Conservation (phyloP, 23 tunicate genomes). For the Trididemnum miniatum region DNA sequence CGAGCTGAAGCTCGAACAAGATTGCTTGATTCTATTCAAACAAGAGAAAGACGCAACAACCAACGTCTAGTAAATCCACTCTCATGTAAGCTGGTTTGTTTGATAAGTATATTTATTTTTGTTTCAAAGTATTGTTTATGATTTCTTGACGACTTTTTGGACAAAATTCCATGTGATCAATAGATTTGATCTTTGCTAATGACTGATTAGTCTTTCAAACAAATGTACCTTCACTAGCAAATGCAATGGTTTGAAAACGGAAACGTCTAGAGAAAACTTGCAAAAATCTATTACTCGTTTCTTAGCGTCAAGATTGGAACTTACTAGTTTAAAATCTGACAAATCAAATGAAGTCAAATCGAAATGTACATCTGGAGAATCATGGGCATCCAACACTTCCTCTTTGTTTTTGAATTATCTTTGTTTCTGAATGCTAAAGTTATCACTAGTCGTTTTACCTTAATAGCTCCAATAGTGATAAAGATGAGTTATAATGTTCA, state of each 20-base stretch:
- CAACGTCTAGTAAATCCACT: too few species aligned
- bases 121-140: too few species aligned
- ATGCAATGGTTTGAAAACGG: not conserved
- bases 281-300: not conserved
- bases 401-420: not conserved
- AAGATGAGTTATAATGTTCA: too few species aligned
- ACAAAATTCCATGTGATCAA: too few species aligned
- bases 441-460: not conserved
- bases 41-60: too few species aligned
- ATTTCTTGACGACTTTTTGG: too few species aligned
- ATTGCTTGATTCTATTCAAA: slow-evolving; percentile 27
- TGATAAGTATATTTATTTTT: too few species aligned
- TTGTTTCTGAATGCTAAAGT: not conserved
- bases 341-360: not conserved
- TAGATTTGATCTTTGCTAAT: too few species aligned
- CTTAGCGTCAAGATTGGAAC: slow-evolving; percentile 1
- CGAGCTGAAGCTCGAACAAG: slow-evolving; percentile 30
- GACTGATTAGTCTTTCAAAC: not conserved
- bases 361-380: not conserved
- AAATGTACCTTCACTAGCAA: not conserved
- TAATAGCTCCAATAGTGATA: slow-evolving; percentile 2
- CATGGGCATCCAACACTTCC: not conserved
- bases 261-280: not conserved
- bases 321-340: not conserved
- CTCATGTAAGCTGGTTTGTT: too few species aligned